Conservation (phyloP, 2,113 vertebrate species). For the Neoarius graeffei region DNA sequence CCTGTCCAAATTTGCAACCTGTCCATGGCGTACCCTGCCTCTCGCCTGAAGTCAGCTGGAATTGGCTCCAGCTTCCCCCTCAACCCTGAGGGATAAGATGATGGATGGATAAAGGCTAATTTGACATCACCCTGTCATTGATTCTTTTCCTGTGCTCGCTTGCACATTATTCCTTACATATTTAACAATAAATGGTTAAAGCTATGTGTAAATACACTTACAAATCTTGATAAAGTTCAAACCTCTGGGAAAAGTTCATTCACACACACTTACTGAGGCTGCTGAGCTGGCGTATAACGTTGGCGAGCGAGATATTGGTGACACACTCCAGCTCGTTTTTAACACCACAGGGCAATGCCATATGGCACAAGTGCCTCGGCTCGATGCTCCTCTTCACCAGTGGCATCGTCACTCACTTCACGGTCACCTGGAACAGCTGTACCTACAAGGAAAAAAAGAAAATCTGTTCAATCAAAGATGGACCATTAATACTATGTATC, state of each 20-base stretch:
- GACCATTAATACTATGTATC: not conserved
- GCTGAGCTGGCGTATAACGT: slow-evolving; percentile 97
- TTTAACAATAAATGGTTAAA: not conserved
- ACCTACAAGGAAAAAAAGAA: slow-evolving; percentile 14
- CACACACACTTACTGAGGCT: slow-evolving; percentile 85
- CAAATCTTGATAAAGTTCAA: not conserved
- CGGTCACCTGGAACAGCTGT: slow-evolving; percentile 66
- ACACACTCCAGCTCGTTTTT: slow-evolving; percentile 99
- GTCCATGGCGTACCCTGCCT: too few relatives aligned
- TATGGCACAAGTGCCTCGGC: slow-evolving; percentile 96
- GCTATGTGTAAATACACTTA: not conserved
- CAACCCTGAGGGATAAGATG: too few relatives aligned
- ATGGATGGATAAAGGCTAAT: too few relatives aligned
- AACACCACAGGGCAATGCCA: slow-evolving; percentile 89
- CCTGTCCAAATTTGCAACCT: too few relatives aligned
- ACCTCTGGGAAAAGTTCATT: not conserved
- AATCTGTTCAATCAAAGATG: not conserved
- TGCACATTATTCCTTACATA: not conserved
- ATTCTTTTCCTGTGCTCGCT: too few relatives aligned
- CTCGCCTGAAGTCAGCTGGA: too few relatives aligned
- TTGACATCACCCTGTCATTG: too few relatives aligned
- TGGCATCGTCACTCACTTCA: slow-evolving; percentile 82
- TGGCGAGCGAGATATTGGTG: slow-evolving; percentile 97
- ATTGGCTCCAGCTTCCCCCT: too few relatives aligned
- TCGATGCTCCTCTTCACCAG: slow-evolving; percentile 99